Conservation (phyloP, 1,140 invertebrate species). For the Thereuonema tuberculata region DNA sequence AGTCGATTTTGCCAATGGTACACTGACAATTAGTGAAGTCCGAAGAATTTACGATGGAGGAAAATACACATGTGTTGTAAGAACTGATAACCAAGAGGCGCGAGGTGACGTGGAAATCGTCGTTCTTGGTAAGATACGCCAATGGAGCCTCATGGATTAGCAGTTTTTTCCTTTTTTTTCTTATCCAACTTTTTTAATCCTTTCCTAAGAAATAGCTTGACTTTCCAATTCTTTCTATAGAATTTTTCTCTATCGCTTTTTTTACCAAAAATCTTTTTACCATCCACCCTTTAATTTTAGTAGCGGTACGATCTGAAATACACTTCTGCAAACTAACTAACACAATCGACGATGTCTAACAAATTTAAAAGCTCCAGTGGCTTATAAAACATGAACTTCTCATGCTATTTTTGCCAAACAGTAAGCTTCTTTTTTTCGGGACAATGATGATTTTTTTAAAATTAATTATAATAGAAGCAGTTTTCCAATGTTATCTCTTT, state of each 20-base stretch:
- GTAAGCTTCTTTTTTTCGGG: too few species aligned
- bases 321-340: too few species aligned
- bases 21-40: conserved; percentile 56
- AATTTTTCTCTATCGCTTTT: background rate
- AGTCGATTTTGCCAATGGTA: conserved; percentile 49
- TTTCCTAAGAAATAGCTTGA: background rate
- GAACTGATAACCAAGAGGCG: conserved; percentile 56
- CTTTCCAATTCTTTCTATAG: background rate
- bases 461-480: too few species aligned
- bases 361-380: too few species aligned
- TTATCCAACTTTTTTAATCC: background rate
- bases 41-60: conserved; percentile 50
- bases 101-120: conserved; percentile 31
- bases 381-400: too few species aligned
- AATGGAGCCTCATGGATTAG: background rate
- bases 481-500: too few species aligned
- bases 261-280: too few species aligned
- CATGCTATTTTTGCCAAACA: too few species aligned
- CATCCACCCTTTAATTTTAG: conserved; percentile 37
- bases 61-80: conserved; percentile 65
- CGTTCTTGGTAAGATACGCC: conserved; percentile 33
- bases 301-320: too few species aligned
- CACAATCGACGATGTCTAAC: too few species aligned
- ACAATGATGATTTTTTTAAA: too few species aligned
- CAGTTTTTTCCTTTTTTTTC: conserved; percentile 20